Evolutionary conservation across 1,140 invertebrate species (phyloP).

Genomic region (Liolophura sinensis): DNA sequence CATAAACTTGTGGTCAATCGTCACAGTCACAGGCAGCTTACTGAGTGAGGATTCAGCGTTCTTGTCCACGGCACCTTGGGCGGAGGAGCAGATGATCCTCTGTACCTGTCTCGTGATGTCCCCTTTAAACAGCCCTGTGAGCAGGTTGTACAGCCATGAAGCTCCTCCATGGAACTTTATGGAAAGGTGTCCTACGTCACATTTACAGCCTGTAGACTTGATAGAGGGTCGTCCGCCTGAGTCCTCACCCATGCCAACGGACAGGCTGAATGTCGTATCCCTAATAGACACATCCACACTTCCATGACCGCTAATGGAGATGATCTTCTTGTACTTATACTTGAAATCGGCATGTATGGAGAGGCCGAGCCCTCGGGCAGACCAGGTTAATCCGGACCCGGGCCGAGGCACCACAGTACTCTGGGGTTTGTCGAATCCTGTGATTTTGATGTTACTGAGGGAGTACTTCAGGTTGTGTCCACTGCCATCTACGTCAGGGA

Average conservation of each 20-base stretch:
- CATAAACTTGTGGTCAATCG: constrained; percentile 22
- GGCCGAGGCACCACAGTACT: constrained; percentile 1
- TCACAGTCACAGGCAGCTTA: constrained; percentile 8
- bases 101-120: constrained; percentile 5
- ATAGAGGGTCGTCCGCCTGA: constrained; percentile 17
- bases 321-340: constrained; percentile 16
- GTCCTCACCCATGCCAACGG: constrained; percentile 15
- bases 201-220: constrained; percentile 10
- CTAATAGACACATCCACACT: constrained; percentile 12
- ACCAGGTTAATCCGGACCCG: constrained; percentile 11
- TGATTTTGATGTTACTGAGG: background rate
- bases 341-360: constrained; percentile 1
- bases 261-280: constrained; percentile 12
- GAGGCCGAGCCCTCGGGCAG: constrained; percentile 6
- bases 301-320: constrained; percentile 20
- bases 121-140: constrained; percentile 19
- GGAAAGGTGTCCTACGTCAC: constrained; percentile 16
- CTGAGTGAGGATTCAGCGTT: too few species aligned
- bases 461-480: too few species aligned
- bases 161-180: constrained; percentile 31
- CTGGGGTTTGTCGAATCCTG: constrained; percentile 5
- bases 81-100: too few species aligned
- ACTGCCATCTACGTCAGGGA: too few species aligned
- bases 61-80: too few species aligned
- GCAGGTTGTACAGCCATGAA: constrained; percentile 29